Conservation (phyloP, 2,113 vertebrate genomes). For the Phycodurus eques region DNA sequence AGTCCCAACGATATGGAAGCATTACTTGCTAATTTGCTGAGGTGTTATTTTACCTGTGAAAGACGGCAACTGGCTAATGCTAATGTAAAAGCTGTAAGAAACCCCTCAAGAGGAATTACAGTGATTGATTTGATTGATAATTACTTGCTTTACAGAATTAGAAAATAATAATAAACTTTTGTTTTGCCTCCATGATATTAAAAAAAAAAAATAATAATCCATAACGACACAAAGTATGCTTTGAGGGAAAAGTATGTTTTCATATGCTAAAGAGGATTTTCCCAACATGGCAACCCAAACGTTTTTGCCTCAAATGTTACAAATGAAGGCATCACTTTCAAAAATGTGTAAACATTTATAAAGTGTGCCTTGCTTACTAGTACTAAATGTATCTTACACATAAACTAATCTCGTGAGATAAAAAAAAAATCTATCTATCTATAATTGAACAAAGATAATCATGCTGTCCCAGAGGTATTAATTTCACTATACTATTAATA, state of each 20-base stretch:
- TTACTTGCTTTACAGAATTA: neutral
- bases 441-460: no score
- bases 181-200: neutral
- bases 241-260: neutral
- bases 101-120: neutral
- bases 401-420: neutral
- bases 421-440: no score
- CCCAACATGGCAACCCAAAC: constrained; percentile 10
- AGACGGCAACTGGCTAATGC: neutral
- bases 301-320: neutral
- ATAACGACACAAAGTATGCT: neutral
- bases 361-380: neutral
- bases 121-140: neutral
- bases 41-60: neutral
- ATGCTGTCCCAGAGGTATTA: neutral
- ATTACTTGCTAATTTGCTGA: neutral
- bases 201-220: neutral
- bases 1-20: neutral
- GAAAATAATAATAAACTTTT: neutral
- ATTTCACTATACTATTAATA: neutral
- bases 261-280: neutral
- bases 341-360: neutral
- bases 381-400: neutral
- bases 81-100: neutral
- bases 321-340: neutral